A percentile compares a stretch with the other conserved stretches of the same genome.
These are phyloP conservation scores for Muscicapa striata DNA, from an alignment of 2,797 vertebrate species.

Conservation along the genomic window DNA sequence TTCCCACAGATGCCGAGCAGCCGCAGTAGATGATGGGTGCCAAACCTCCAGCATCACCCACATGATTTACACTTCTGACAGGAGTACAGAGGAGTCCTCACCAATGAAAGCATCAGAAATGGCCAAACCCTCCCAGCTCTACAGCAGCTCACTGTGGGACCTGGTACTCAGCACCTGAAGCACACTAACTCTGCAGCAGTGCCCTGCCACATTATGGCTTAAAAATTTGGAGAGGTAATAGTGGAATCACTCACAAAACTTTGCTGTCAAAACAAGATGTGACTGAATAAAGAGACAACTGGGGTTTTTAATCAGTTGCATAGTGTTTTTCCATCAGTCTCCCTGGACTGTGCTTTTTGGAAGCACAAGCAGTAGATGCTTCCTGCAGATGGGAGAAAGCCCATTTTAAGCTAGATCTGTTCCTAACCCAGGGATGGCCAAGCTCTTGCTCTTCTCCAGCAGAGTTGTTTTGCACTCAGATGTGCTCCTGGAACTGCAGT, in stretches of 20 bases:
- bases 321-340: neutral
- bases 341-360: neutral
- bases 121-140: neutral
- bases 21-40: neutral
- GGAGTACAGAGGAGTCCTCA: neutral
- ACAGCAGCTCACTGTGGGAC: neutral
- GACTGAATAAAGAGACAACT: neutral
- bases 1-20: slow-evolving; percentile 1
- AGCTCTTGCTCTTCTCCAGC: neutral
- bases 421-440: neutral
- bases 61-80: neutral
- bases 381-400: neutral
- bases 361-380: neutral
- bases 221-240: neutral
- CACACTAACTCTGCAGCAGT: neutral
- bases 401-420: neutral
- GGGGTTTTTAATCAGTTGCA: neutral
- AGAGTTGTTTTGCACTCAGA: neutral
- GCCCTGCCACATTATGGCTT: neutral
- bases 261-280: neutral
- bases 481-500: neutral
- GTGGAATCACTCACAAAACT: neutral
- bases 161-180: neutral
- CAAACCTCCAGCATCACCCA: neutral
- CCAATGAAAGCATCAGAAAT: neutral